These are phyloP conservation scores for Meriones unguiculatus DNA, from an alignment of 2,113 vertebrate genomes.

Conservation along the genomic window DNA sequence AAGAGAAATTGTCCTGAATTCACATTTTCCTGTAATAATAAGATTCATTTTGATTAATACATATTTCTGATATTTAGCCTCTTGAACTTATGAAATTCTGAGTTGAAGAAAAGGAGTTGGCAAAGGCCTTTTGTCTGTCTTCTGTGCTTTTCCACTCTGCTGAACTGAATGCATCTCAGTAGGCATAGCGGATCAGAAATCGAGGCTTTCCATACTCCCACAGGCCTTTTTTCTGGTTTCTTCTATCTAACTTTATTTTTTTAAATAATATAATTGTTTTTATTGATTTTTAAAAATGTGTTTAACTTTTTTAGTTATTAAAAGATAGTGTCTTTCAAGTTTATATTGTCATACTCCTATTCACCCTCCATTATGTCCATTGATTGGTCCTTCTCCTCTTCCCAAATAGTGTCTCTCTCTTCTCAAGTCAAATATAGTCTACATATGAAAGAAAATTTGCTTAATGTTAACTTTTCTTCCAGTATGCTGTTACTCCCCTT, in stretches of 20 bases:
- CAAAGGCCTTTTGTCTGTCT: not conserved
- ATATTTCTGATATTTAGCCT: not conserved
- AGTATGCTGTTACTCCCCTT: not conserved
- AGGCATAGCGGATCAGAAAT: not conserved
- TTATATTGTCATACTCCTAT: not conserved
- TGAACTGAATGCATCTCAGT: not conserved
- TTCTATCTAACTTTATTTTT: slow-evolving; percentile 30
- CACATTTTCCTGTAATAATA: not conserved
- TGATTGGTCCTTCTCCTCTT: not conserved
- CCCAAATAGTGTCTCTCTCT: not conserved
- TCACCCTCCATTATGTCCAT: not conserved
- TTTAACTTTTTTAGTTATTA: not conserved
- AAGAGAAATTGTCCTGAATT: slow-evolving; percentile 45
- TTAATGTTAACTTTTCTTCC: too few relatives aligned
- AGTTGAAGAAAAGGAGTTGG: not conserved
- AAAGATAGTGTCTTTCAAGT: not conserved
- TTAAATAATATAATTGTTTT: slow-evolving; percentile 26
- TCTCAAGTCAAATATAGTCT: not conserved
- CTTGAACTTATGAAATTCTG: not conserved
- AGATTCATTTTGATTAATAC: slow-evolving; percentile 27
- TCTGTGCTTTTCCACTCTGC: not conserved
- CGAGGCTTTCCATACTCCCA: not conserved
- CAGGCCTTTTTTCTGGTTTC: not conserved
- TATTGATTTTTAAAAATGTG: not conserved
- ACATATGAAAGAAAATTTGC: not conserved